Evolutionary conservation across 2,113 vertebrate species (phyloP), one percentile per base, ranked within the genome.

Genomic region (Spea bombifrons): DNA sequence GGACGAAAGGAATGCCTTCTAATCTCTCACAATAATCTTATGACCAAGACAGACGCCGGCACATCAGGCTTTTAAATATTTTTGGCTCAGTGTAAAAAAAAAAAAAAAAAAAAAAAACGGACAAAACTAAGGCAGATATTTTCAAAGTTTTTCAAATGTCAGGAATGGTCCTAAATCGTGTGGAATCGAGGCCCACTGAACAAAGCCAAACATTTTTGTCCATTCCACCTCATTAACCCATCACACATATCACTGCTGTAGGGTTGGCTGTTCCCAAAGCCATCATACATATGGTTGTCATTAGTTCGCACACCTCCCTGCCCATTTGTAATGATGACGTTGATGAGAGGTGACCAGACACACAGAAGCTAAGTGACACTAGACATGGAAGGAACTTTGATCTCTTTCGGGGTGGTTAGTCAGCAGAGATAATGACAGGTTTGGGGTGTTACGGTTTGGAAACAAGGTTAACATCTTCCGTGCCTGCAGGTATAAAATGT

Each of bases 21-120:
- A 67, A 80, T 73, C 70, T 66, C 49, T 64, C 50, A 59, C 71
- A 80, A 12, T 72, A 66, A 73, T 67, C 70, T 50, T 65, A 12
- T 30, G 44, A 80, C 44, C 52, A 67, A 53, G 50, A 73, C 45
- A 57, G 30, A n/a, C 2, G 10, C 4, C 30, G 50, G 50, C 5
- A 76, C 63, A 64, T 13, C 9, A 57, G 43, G 16, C n/a, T 16
- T 47, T 30, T 52, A n/a, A 70, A 57, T 17, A 43, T 16, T 71
- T 55, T 71, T 13, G 4, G 15, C 50, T 16, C 63, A 57, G 0
- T 8, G 13, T 48, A 43, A 66, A 2, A 43, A 75, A 59, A 59
- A 59, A 57, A 5, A 5, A 12, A 13, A 57, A n/a, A n/a, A 30
- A 30, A 30, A 30, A 1, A 30, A 30, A 1, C 6, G 2, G 9